phyloP scores from a whole-genome alignment of 2,888 invertebrate genomes.

The Pandemis corylana region DNA sequence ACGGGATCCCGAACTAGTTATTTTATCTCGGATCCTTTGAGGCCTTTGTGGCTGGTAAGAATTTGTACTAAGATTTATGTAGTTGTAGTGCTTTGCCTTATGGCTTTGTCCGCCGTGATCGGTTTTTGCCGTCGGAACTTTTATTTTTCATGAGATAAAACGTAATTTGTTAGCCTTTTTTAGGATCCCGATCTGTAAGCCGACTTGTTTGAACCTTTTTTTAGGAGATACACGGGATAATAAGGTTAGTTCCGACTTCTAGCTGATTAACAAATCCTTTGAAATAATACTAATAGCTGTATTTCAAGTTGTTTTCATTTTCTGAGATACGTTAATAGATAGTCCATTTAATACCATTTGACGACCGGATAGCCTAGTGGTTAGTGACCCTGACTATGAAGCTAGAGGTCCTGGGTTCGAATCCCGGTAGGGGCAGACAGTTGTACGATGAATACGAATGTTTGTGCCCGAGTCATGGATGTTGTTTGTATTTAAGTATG shows the following conservation, averaged over 20 bases:
- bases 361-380: too few relatives aligned
- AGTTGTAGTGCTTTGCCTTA: constrained; percentile 38
- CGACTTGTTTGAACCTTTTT: constrained; percentile 8
- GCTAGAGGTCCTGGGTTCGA: too few relatives aligned
- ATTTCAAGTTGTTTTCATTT: too few relatives aligned
- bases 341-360: too few relatives aligned
- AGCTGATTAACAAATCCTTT: background rate
- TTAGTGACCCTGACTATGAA: too few relatives aligned
- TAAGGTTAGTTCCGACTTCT: background rate
- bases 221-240: background rate
- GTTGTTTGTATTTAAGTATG: too few relatives aligned
- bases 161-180: constrained; percentile 29
- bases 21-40: constrained; percentile 36
- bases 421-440: too few relatives aligned
- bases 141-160: constrained; percentile 37
- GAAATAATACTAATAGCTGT: too few relatives aligned
- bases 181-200: constrained; percentile 14
- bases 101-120: constrained; percentile 32
- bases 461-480: too few relatives aligned
- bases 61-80: constrained; percentile 42
- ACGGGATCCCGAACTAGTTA: constrained; percentile 34
- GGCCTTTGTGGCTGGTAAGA: constrained; percentile 32
- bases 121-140: constrained; percentile 18
- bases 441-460: too few relatives aligned
- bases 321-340: too few relatives aligned